A percentile compares a stretch with the other conserved stretches of the same genome.
Evolutionary conservation across 2,888 invertebrate species (phyloP).

Genomic region (Paralinhomoeus sp.): DNA sequence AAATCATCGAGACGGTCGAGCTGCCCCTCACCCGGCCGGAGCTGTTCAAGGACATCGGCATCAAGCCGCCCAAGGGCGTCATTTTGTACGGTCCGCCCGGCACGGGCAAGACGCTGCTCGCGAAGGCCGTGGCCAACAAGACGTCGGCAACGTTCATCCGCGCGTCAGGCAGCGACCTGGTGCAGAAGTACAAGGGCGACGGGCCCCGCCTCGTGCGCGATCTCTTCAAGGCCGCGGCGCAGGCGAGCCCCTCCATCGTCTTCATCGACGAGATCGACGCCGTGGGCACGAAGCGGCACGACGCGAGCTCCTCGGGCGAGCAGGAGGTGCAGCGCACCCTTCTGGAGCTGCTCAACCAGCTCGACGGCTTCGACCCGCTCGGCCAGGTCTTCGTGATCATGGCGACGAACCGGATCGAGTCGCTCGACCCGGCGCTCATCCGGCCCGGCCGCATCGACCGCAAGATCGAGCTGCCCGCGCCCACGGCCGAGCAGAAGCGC

Average conservation of each 20-base stretch:
- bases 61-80: slow-evolving; percentile 3
- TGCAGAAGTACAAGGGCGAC: slow-evolving; percentile 3
- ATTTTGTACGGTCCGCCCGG: slow-evolving; percentile 6
- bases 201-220: slow-evolving; percentile 8
- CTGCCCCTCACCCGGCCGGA: slow-evolving; percentile 3
- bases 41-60: slow-evolving; percentile 4
- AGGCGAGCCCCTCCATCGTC: slow-evolving; percentile 3
- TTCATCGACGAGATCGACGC: slow-evolving; percentile 3
- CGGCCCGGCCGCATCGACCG: slow-evolving; percentile 1
- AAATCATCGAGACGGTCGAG: slow-evolving; percentile 4
- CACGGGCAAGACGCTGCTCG: slow-evolving; percentile 6
- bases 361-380: slow-evolving; percentile 1
- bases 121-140: slow-evolving; percentile 3
- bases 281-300: slow-evolving; percentile 2
- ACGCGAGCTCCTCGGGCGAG: slow-evolving; percentile 5
- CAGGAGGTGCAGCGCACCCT: slow-evolving; percentile 4
- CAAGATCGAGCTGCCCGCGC: background rate
- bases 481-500: background rate
- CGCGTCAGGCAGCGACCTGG: slow-evolving; percentile 2
- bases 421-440: slow-evolving; percentile 1
- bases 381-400: background rate
- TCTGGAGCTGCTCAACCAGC: background rate
- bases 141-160: slow-evolving; percentile 6
- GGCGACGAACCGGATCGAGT: slow-evolving; percentile 1
- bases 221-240: slow-evolving; percentile 18